Base-by-base conservation (phyloP, 1,140 invertebrate species). In the Drosophila miranda region DNA sequence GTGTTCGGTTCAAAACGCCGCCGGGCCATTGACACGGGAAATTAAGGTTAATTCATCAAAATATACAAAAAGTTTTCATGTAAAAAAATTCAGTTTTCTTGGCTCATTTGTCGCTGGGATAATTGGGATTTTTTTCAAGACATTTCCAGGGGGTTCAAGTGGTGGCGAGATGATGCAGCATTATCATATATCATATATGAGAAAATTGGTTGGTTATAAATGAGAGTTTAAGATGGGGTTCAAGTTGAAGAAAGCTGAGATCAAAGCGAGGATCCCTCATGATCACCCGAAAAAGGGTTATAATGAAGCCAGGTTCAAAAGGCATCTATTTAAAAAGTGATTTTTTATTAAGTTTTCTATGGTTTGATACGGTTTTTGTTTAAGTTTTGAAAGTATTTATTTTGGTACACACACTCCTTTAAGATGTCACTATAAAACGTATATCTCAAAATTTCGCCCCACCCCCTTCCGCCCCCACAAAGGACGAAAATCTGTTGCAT, bases 1-100 rank as follows among this genome's bases (percentile, higher is more conserved):
- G 76, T 84, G 66, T 79, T 63, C 30, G 75, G 81, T 72, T 83
- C 57, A 74, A 66, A 87, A 50, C 41, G 81, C 82, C 70, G 66
- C 56, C 55, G 50, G 52, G 77, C 73, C 62, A 71, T 14, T 78
- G 82, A 87, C 78, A 87, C 81, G 54, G 81, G 61, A 86, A 86
- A 87, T 86, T 86, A 82, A 81, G 68, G 74, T 81, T 81, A 81
- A 81, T 84, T 77, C 63, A 66, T 84, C 73, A 87, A 86, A 68
- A 49, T 54, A 53, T 61, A 1, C 0, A 49, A 38, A 34, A 30
- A 46, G 16, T 26, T 66, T 66, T 57, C 42, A 26, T 21, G 13
- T n/a, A 43, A 26, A 42, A 55, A 56, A 49, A 16, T 34, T 9
- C 51, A 55, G 11, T 55, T 60, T 67, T 11, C 56, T 54, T 23